A percentile compares a stretch with the other conserved stretches of the same genome.
These are phyloP conservation scores for Parapristionchus giblindavisi DNA, from an alignment of 2,888 invertebrate species.

Conservation along the genomic window DNA sequence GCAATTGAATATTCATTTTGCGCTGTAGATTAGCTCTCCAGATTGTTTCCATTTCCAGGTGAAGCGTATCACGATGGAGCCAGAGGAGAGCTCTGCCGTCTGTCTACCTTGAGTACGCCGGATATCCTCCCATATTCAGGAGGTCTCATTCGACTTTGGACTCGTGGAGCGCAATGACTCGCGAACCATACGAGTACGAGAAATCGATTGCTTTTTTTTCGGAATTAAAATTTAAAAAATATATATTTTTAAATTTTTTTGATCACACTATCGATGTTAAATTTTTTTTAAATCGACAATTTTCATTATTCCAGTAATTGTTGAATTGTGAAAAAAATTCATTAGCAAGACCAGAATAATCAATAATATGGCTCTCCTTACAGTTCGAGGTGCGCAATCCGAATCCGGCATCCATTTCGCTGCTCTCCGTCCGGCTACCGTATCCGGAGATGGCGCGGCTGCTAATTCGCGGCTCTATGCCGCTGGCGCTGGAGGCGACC, in stretches of 20 bases:
- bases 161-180: slow-evolving; percentile 74
- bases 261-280: too few species aligned
- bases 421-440: slow-evolving; percentile 70
- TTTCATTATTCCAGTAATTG: too few species aligned
- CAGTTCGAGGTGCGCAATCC: slow-evolving; percentile 79
- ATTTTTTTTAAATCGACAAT: too few species aligned
- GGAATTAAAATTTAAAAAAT: too few species aligned
- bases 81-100: slow-evolving; percentile 38
- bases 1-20: too few species aligned
- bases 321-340: too few species aligned
- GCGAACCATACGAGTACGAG: slow-evolving; percentile 78
- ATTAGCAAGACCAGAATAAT: neutral
- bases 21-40: too few species aligned
- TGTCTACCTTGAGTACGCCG: slow-evolving; percentile 65
- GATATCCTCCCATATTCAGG: slow-evolving; percentile 64
- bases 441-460: slow-evolving; percentile 56
- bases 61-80: slow-evolving; percentile 28
- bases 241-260: too few species aligned
- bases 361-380: slow-evolving; percentile 25
- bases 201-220: neutral
- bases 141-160: slow-evolving; percentile 74
- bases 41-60: too few species aligned
- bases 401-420: slow-evolving; percentile 80
- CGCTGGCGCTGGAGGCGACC: slow-evolving; percentile 3
- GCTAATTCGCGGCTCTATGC: slow-evolving; percentile 70